Percentiles rank a stretch among this genome's conserved stretches.
These are phyloP conservation scores for Spialia ferax DNA, from an alignment of 2,888 invertebrate species.

Conservation along the genomic window DNA sequence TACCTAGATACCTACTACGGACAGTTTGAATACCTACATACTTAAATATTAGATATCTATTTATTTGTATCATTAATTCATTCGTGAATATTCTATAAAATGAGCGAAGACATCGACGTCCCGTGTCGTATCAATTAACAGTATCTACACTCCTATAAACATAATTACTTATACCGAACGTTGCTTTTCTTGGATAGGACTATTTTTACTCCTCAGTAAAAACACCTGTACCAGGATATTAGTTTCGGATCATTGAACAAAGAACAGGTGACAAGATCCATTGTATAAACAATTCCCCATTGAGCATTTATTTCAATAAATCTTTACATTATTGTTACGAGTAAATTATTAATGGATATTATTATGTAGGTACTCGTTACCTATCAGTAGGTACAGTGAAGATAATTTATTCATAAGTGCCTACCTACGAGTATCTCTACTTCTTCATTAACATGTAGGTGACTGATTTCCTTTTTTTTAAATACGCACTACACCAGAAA, in stretches of 20 bases:
- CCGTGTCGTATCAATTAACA: neutral
- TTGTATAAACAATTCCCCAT: slow-evolving; percentile 1
- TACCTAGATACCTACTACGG: too few relatives aligned
- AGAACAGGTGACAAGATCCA: neutral
- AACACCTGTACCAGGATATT: too few relatives aligned
- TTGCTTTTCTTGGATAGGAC: neutral
- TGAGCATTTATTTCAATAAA: slow-evolving; percentile 9
- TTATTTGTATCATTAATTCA: too few relatives aligned
- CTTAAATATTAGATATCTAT: too few relatives aligned
- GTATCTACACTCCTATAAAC: neutral
- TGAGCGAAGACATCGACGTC: neutral
- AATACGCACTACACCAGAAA: too few relatives aligned
- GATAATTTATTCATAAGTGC: too few relatives aligned
- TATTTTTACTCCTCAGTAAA: neutral
- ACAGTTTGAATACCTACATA: too few relatives aligned
- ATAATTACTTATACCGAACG: too few relatives aligned
- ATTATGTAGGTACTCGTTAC: neutral
- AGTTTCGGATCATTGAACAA: neutral
- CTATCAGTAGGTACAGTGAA: too few relatives aligned
- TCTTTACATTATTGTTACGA: neutral
- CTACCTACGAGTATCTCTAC: too few relatives aligned
- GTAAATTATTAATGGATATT: neutral
- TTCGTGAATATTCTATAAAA: neutral
- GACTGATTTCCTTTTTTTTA: too few relatives aligned
- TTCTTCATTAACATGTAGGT: too few relatives aligned